A percentile compares a stretch with the other conserved stretches of the same genome.
Evolutionary conservation across 2,888 invertebrate genomes (phyloP).

Genomic region (Protula sp.): DNA sequence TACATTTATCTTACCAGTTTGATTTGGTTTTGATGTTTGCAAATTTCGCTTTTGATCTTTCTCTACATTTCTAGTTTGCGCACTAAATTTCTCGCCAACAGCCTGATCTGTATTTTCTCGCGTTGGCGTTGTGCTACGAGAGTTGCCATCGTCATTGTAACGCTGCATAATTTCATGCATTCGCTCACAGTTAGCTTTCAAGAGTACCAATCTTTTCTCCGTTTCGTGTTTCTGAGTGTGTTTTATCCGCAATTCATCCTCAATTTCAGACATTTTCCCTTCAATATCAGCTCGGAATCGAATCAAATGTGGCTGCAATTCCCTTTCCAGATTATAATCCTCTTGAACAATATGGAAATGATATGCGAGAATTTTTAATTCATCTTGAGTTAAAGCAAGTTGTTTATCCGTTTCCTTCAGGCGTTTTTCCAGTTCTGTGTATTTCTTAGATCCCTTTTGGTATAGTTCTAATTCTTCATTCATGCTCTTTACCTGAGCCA

Average conservation of each 20-base stretch:
- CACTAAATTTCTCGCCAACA: too few relatives aligned
- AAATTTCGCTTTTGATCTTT: too few relatives aligned
- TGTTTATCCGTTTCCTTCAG: constrained; percentile 24
- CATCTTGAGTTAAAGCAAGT: constrained; percentile 26
- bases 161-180: constrained; percentile 30
- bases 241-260: constrained; percentile 9
- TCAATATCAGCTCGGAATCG: constrained; percentile 33
- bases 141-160: too few relatives aligned
- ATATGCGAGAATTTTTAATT: constrained; percentile 33
- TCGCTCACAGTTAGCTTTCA: constrained; percentile 31
- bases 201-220: constrained; percentile 28
- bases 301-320: constrained; percentile 39
- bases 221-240: constrained; percentile 25
- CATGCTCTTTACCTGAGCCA: constrained; percentile 9
- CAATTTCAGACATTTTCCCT: constrained; percentile 26
- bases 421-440: constrained; percentile 19
- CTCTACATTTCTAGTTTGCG: too few relatives aligned
- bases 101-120: too few relatives aligned
- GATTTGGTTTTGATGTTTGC: too few relatives aligned
- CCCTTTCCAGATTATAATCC: constrained; percentile 37
- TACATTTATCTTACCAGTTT: too few relatives aligned
- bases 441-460: constrained; percentile 9
- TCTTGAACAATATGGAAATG: constrained; percentile 32
- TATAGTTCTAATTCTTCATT: constrained; percentile 12
- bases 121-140: too few relatives aligned